A percentile compares a stretch with the other conserved stretches of the same genome.
Evolutionary conservation across 2,113 vertebrate genomes (phyloP).

Genomic region (Dasyprocta punctata): DNA sequence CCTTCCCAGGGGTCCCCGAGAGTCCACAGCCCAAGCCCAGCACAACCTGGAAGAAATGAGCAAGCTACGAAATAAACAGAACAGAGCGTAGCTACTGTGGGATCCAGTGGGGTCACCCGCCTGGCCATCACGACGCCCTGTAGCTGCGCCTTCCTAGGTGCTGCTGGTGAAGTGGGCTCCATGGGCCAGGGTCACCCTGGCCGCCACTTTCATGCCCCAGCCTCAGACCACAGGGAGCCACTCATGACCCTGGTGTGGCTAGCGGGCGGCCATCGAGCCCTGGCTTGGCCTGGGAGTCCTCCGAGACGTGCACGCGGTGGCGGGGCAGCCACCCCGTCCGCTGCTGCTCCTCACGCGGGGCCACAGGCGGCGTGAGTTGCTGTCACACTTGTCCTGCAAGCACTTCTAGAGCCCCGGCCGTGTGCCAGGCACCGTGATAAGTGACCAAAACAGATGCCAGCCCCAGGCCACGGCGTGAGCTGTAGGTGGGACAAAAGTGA

Average conservation of each 20-base stretch:
- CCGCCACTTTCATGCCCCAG: neutral
- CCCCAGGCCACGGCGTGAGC: rapidly evolving
- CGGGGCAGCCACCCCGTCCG: neutral
- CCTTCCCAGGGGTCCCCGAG: neutral
- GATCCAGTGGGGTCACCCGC: slow-evolving; percentile 65
- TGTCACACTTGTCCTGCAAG: neutral
- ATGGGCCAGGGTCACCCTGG: neutral
- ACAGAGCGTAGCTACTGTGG: slow-evolving; percentile 66
- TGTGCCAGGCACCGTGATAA: neutral
- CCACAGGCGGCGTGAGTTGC: too few species aligned
- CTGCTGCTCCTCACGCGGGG: neutral
- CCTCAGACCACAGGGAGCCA: neutral
- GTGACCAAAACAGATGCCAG: neutral
- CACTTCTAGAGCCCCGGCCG: neutral
- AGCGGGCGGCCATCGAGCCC: rapidly evolving
- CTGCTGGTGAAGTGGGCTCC: slow-evolving; percentile 10
- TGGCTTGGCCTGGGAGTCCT: neutral
- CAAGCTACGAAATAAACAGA: slow-evolving; percentile 75
- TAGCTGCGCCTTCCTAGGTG: neutral
- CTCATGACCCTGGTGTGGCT: rapidly evolving
- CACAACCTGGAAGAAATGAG: slow-evolving; percentile 38
- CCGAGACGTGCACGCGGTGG: neutral
- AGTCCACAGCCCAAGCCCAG: neutral
- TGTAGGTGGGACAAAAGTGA: neutral
- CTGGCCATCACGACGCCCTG: neutral